Conservation (phyloP, 2,113 vertebrate genomes). For the Recurvirostra avosetta region DNA sequence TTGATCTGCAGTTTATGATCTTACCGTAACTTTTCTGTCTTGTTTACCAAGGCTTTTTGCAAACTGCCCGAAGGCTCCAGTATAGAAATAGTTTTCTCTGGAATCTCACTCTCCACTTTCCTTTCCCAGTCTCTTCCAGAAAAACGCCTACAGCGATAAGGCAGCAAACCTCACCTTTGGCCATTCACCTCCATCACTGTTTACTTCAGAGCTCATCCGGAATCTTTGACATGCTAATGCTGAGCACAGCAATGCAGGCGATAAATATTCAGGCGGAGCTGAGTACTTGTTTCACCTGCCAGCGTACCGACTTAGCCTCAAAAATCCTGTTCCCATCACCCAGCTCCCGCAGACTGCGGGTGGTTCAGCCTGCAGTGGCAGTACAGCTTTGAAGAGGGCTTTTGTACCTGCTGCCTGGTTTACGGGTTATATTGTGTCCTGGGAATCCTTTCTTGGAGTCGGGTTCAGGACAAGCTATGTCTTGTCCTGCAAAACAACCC, state of each 20-base stretch:
- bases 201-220: neutral
- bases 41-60: neutral
- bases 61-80: neutral
- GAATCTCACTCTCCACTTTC: neutral
- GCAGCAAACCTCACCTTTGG: neutral
- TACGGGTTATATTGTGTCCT: neutral
- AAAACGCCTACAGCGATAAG: neutral
- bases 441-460: neutral
- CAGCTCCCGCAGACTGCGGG: accelerated
- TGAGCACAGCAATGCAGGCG: neutral
- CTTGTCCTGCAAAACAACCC: neutral
- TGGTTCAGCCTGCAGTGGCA: neutral
- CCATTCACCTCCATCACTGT: neutral
- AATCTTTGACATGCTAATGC: neutral
- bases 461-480: neutral
- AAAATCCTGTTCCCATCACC: neutral
- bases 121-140: neutral
- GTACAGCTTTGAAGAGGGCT: neutral
- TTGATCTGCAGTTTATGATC: neutral
- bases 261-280: neutral
- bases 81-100: neutral
- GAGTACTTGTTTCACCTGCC: neutral
- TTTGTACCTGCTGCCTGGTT: neutral
- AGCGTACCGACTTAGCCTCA: neutral
- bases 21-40: neutral